phyloP scores from a whole-genome alignment of 1,140 invertebrate species.

The Lepidurus packardi region DNA sequence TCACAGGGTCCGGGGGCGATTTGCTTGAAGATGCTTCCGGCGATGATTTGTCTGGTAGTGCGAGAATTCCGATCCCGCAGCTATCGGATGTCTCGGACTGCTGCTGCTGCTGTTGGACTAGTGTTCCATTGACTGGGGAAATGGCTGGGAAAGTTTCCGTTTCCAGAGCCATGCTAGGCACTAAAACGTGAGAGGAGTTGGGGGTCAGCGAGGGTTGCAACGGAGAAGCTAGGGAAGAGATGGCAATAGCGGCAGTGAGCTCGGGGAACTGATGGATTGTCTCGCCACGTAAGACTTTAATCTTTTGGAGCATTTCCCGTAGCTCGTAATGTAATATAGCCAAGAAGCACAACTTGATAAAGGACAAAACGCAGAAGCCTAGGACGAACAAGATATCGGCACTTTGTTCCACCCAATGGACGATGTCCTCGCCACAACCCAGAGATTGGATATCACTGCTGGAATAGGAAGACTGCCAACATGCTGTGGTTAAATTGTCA shows the following conservation, averaged over 20 bases:
- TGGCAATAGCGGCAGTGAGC: slow-evolving; percentile 40
- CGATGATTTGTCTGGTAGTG: slow-evolving; percentile 24
- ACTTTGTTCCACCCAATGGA: slow-evolving; percentile 66
- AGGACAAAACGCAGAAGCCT: slow-evolving; percentile 82
- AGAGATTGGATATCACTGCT: slow-evolving; percentile 35
- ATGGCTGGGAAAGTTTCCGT: slow-evolving; percentile 31
- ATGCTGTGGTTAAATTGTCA: slow-evolving; percentile 2
- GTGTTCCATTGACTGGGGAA: slow-evolving; percentile 5
- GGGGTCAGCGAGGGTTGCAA: slow-evolving; percentile 25
- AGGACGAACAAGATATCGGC: slow-evolving; percentile 75
- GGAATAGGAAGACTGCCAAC: slow-evolving; percentile 25
- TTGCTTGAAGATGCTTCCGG: slow-evolving; percentile 21
- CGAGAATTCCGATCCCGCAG: neutral
- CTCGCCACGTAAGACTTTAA: slow-evolving; percentile 55
- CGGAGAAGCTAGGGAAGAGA: slow-evolving; percentile 33
- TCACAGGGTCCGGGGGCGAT: neutral
- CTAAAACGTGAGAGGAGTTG: neutral
- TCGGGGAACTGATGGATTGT: slow-evolving; percentile 39
- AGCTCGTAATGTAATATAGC: slow-evolving; percentile 78
- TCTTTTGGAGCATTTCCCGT: slow-evolving; percentile 85
- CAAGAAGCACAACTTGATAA: slow-evolving; percentile 81
- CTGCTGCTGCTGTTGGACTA: neutral
- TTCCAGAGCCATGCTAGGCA: slow-evolving; percentile 33
- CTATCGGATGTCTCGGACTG: neutral
- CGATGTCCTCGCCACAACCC: slow-evolving; percentile 64